phyloP scores from a whole-genome alignment of 2,113 vertebrate genomes.

The Corynorhinus townsendii region DNA sequence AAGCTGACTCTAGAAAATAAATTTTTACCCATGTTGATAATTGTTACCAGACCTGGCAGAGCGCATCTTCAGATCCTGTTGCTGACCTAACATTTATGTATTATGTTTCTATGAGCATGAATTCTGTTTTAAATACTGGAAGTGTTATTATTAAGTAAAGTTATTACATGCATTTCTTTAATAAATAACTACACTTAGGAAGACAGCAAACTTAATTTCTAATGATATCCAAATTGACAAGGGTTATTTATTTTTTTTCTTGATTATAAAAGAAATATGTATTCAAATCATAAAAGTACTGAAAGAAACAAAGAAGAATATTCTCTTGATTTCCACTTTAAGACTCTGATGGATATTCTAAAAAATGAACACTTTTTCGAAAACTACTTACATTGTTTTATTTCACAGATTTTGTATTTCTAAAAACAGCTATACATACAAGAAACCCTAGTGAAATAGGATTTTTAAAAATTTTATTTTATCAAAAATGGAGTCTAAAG shows the following conservation, averaged over 20 bases:
- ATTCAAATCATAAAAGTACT: neutral
- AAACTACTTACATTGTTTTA: neutral
- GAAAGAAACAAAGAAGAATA: neutral
- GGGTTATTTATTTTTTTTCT: neutral
- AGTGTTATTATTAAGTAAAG: neutral
- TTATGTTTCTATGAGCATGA: neutral
- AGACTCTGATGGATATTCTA: neutral
- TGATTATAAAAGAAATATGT: neutral
- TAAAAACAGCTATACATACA: neutral
- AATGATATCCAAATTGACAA: neutral
- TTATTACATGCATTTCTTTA: neutral
- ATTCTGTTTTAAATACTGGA: slow-evolving; percentile 16
- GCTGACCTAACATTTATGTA: neutral
- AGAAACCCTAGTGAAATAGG: neutral
- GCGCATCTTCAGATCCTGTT: neutral
- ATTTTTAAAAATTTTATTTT: neutral
- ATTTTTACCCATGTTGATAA: slow-evolving; percentile 18
- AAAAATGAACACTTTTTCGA: neutral
- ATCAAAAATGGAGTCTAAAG: slow-evolving; percentile 25
- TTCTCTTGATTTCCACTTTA: neutral
- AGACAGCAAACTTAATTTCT: slow-evolving; percentile 6
- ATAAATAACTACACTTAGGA: neutral
- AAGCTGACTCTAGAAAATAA: slow-evolving; percentile 21
- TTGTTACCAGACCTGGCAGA: neutral
- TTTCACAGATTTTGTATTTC: neutral